Evolutionary conservation across 2,113 vertebrate genomes (phyloP).

Genomic region (Fregata magnificens): DNA sequence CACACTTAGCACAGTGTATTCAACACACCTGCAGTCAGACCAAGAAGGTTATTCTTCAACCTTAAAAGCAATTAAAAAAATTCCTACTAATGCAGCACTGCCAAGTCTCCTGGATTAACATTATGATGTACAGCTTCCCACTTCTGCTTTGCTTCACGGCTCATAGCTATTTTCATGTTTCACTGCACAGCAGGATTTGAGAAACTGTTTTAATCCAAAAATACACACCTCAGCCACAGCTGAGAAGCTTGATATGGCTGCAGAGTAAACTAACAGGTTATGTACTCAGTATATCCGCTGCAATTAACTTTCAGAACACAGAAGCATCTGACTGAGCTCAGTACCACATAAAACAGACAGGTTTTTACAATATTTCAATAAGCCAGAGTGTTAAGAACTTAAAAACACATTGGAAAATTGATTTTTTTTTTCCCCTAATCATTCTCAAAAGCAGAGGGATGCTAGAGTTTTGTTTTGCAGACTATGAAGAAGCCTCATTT

Average conservation of each 20-base stretch:
- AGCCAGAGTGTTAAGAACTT: neutral
- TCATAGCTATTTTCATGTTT: neutral
- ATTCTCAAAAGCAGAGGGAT: neutral
- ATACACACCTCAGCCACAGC: neutral
- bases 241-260: neutral
- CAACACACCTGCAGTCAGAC: neutral
- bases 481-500: neutral
- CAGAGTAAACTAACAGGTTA: neutral
- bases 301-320: neutral
- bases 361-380: neutral
- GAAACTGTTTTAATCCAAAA: slow-evolving; percentile 33
- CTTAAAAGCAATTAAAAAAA: slow-evolving; percentile 26
- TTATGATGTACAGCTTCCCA: neutral
- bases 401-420: neutral
- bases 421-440: neutral
- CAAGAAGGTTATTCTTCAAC: neutral
- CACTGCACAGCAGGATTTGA: neutral
- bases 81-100: neutral
- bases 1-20: neutral
- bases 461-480: neutral
- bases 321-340: neutral
- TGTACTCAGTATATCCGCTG: neutral
- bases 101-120: neutral
- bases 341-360: neutral
- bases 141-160: neutral